Base-by-base conservation (phyloP, 2,888 invertebrate species). In the Xestia sexstrigata region DNA sequence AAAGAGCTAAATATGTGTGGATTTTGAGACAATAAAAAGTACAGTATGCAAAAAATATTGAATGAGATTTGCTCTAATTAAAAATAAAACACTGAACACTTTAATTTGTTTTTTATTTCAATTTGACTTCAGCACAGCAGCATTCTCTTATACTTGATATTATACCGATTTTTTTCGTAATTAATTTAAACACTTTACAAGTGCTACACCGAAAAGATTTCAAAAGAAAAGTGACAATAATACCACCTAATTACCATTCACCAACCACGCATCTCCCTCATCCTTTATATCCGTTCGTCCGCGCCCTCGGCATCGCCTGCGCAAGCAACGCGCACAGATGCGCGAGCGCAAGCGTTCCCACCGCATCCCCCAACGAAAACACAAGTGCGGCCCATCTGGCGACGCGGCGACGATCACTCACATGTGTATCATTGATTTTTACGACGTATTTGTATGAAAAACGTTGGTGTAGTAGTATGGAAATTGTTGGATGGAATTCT, bases 301-400 rank as follows among this genome's bases (percentile, higher is more conserved):
- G 79, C 76, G 74, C 74, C 73, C 85, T 66, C 79, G 79, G 79
- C 79, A 67, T 81, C 78, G 86, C 58, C 74, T 42, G 84, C 85
- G 71, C 84, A 76, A 62, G 67, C 26, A 42, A 62, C 74, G 55
- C 55, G 68, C 78, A 76, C 86, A 86, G 86, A 86, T 86, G 86
- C 76, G 82, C 82, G 65, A 26, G 83, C 77, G 83, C 82, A 62
- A 35, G 83, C 87, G 92, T 93, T 95, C 95, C 95, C 95, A 95
- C 92, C 92, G 90, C 93, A 91, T 90, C 90, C 93, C 93, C 91
- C 90, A 90, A 91, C 89, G 79, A 88, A 88, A 90, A 88, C 91
- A 86, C 95, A 95, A 95, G 95, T 95, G 95, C 91, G 89, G 86
- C 89, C 90, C 95, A 95, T 95, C 95, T 96, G 96, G 94, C 92